Base-by-base conservation (phyloP, 64 coral and sea anemone genomes). In the Orbicella faveolata region DNA sequence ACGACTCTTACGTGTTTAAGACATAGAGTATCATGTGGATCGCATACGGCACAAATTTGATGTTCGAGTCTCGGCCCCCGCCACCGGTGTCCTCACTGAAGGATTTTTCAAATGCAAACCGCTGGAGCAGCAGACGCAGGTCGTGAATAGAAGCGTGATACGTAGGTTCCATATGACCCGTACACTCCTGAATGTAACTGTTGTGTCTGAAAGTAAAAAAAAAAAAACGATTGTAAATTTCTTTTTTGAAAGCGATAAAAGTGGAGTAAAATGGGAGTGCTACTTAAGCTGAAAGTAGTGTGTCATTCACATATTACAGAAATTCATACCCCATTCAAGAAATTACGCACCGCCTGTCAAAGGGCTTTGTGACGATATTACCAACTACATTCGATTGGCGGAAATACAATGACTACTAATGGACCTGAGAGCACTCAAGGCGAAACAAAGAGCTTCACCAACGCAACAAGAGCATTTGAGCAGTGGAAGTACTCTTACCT, bases 11-110 rank as follows among this genome's bases (percentile, higher is more conserved):
- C 97, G 94, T 99, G 85, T 99, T 99, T 4, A 99, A 66, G 33
- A 95, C 97, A 84, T 99, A 99, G 36, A 99, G 88, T 20, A 95
- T 84, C 97, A 99, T 99, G 80, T 99, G 97, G 0, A 99, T 92
- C 34, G 84, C 88, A 77, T 96, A 99, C 23, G 97, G 97, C 2
- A 99, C 87, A 87, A 99, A 90, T 77, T 99, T 92, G 88, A 99
- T 93, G 86, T 99, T 99, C 66, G 94, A 96, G 65, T 99, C 91
- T 79, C 94, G 90, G 62, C 97, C 97, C 20, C 97, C 97, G 26
- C 97, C 97, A 78, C 97, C 97, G 14, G 97, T 96, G 89, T 99
- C 97, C 63, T 96, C 97, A 52, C 94, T 99, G 57, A 99, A 99
- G 11, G 97, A 96, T 74, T 90, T 87, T 70, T 99, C 97, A 70